Evolutionary conservation across 2,797 vertebrate genomes (phyloP), one percentile per base, ranked within the genome.

Genomic region (Pseudochirops corinnae): DNA sequence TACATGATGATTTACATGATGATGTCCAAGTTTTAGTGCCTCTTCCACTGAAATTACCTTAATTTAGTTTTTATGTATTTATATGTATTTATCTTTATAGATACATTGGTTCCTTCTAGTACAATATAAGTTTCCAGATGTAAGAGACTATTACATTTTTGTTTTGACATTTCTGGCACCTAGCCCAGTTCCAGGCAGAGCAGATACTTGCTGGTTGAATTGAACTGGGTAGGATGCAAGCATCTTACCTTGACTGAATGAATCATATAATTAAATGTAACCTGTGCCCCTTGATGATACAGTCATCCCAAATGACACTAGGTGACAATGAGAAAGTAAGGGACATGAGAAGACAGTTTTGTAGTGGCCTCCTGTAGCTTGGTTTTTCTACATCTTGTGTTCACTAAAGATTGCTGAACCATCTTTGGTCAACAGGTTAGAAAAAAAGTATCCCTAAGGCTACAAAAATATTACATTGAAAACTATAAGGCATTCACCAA

Each of bases 201-300:
- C 18, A 50, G 39, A 87, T 26, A 46, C 39, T 46, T 46, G n/a
- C 74, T 24, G 62, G 14, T 82, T 93, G 95, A 53, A 90, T 56
- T 56, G 90, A 52, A 94, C 90, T 9, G 9, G 5, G 24, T 5
- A 92, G 92, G 94, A 92, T 90, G 39, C 12, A 67, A 91, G 82
- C 4, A 96, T 33, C 67, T 95, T 56, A 92, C 91, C 4, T 3
- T 96, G n/a, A 13, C 96, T 92, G 18, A 91, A 74, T 46, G 13
- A 26, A 11, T n/a, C 52, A 55, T 53, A 93, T 92, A 90, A 91
- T 90, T 56, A 33, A 92, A 16, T 96, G 56, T 26, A 96, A 91
- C 14, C 0, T 26, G 7, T 82, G 39, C 10, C 21, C 39, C 21
- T 87, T 87, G 74, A 39, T 74, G 33, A 10, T 82, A 46, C 46